Evolutionary conservation across 2,888 invertebrate genomes (phyloP).

Genomic region (Cotesia congregata): DNA sequence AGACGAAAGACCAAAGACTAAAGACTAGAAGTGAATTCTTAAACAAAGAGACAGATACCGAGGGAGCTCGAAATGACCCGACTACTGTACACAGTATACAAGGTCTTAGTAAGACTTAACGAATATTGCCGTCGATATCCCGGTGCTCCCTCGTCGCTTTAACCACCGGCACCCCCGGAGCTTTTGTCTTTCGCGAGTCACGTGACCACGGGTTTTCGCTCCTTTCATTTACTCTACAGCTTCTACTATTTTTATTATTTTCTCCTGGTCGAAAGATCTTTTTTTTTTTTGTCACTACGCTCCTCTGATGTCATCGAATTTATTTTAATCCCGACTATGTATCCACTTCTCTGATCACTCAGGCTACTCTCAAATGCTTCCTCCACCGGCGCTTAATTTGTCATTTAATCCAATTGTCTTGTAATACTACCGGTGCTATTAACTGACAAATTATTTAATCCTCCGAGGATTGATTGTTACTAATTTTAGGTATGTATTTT

Average conservation of each 20-base stretch:
- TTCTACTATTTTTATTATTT: slow-evolving; percentile 2
- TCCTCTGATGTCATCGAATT: slow-evolving; percentile 42
- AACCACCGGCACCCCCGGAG: slow-evolving; percentile 38
- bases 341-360: slow-evolving; percentile 29
- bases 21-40: slow-evolving; percentile 38
- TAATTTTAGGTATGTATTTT: neutral
- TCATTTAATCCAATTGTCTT: slow-evolving; percentile 16
- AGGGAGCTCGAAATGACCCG: slow-evolving; percentile 54
- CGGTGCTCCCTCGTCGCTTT: slow-evolving; percentile 49
- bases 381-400: slow-evolving; percentile 11
- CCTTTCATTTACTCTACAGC: slow-evolving; percentile 20
- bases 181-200: slow-evolving; percentile 46
- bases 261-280: too few species aligned
- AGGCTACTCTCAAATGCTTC: slow-evolving; percentile 13
- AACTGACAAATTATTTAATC: neutral
- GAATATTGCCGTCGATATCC: slow-evolving; percentile 66
- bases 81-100: slow-evolving; percentile 49
- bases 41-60: slow-evolving; percentile 37
- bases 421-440: neutral
- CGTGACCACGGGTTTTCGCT: slow-evolving; percentile 38
- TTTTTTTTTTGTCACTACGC: neutral
- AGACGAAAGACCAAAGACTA: slow-evolving; percentile 26
- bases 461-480: neutral
- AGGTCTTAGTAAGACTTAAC: slow-evolving; percentile 65
- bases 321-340: slow-evolving; percentile 44